These are phyloP conservation scores for Sclerurus mexicanus DNA, from an alignment of 2,113 vertebrate genomes.

Conservation along the genomic window DNA sequence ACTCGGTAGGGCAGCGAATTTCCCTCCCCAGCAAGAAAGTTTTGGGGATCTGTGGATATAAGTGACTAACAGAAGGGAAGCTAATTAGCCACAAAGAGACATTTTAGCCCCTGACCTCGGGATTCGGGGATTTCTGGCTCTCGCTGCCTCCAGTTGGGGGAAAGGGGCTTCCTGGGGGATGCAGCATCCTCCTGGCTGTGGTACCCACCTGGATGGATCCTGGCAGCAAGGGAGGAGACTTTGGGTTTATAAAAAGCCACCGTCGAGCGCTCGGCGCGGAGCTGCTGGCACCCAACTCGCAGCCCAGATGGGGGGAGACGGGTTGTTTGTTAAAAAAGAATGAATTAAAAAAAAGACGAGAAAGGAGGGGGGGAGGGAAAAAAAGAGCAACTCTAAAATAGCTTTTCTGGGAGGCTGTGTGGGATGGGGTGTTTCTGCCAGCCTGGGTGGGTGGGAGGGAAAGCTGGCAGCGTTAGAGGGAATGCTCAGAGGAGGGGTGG, in stretches of 20 bases:
- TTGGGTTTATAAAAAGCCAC: constrained; percentile 24
- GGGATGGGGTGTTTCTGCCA: neutral
- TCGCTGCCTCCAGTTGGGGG: fast-evolving
- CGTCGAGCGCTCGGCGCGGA: neutral
- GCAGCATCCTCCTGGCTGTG: neutral
- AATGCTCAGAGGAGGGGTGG: neutral
- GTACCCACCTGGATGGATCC: neutral
- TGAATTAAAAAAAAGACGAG: neutral
- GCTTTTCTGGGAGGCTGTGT: neutral
- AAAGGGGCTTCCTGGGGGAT: neutral
- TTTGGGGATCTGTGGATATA: constrained; percentile 50
- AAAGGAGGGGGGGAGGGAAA: neutral
- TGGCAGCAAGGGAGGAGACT: neutral
- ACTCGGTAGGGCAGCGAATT: constrained; percentile 37
- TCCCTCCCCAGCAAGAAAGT: constrained; percentile 35
- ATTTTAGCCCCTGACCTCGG: neutral
- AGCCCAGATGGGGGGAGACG: constrained; percentile 49
- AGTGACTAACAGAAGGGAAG: constrained; percentile 56
- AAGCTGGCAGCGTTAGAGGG: neutral
- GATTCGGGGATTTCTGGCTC: neutral
- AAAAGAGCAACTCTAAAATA: constrained; percentile 56
- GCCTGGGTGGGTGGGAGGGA: constrained; percentile 2
- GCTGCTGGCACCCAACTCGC: constrained; percentile 46
- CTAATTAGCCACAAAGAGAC: constrained; percentile 60
- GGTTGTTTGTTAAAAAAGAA: neutral